Conservation (phyloP, 37 sponge, comb jelly and placozoan genomes). For the Halichondria panicea region DNA sequence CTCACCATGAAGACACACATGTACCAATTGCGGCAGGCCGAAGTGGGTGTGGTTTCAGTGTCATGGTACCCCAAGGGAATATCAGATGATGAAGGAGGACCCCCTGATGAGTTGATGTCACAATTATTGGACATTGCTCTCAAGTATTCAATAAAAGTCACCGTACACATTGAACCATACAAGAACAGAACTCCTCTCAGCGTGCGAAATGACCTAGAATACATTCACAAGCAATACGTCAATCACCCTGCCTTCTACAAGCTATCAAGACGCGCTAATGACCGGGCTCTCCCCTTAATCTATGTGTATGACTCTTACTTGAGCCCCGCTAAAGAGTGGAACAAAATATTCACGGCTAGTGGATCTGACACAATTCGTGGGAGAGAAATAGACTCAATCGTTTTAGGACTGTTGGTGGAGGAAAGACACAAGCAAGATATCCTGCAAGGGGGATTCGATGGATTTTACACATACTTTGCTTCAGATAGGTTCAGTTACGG, state of each 20-base stretch:
- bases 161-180: constrained; percentile 88
- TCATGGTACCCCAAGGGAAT: constrained; percentile 80
- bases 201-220: constrained; percentile 63
- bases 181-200: constrained; percentile 35
- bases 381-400: constrained; percentile 55
- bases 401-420: constrained; percentile 58
- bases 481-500: constrained; percentile 79
- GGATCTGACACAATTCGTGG: constrained; percentile 61
- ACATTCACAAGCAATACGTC: constrained; percentile 60
- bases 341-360: constrained; percentile 29
- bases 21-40: constrained; percentile 60
- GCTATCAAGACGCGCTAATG: neutral
- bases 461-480: constrained; percentile 93
- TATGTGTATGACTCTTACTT: constrained; percentile 87
- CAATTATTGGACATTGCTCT: constrained; percentile 61
- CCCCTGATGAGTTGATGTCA: constrained; percentile 60
- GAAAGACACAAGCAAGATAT: constrained; percentile 23
- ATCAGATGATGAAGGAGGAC: constrained; percentile 67
- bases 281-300: constrained; percentile 48
- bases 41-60: constrained; percentile 75
- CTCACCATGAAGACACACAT: constrained; percentile 67
- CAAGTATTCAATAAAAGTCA: constrained; percentile 56
- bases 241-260: constrained; percentile 78
- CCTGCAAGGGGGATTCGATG: constrained; percentile 76
- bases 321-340: constrained; percentile 62